Base-by-base conservation (phyloP, 2,797 vertebrate species). In the Decapterus maruadsi region DNA sequence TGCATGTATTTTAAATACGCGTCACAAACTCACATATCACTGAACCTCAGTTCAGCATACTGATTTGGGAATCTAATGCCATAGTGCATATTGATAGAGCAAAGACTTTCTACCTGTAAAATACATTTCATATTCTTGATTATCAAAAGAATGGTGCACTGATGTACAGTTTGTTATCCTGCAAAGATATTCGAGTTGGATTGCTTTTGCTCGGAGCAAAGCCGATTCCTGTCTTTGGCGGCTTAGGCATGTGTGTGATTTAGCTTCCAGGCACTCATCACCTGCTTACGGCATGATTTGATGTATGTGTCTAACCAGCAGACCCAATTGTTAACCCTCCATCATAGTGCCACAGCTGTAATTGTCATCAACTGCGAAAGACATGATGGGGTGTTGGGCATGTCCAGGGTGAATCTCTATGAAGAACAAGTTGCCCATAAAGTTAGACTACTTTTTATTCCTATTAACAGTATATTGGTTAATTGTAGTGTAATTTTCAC, bases 271-370 rank as follows among this genome's bases (percentile, higher is more conserved):
- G 58, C 51, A 12, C 40, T 87, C 79, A 86, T 70, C 87, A 86
- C 79, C 78, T 86, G 86, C 75, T 82, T 79, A 75, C 69, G 53
- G 6, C 14, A 81, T 78, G 58, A 84, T 75, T 75, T 83, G 80
- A 83, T 62, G 13, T 62, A 64, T 76, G 77, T 74, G 72, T 81
- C 69, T 61, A 66, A 82, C 50, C 46, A 72, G 71, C 16, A 64
- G 57, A 66, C 34, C 16, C 46, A 58, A 29, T 46, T 22, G 20
- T 57, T 66, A 80, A 58, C 66, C 67, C 72, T 54, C 71, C 68
- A 62, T 82, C 77, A 66, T 72, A 68, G 82, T 68, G 75, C 55
- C 75, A 81, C 77, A 84, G 86, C 85, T 88, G 84, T 75, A 81
- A 64, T 67, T 77, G 17, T 55, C 76, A 82, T 86, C 67, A 85